Percentiles rank a stretch among this genome's conserved stretches.
Evolutionary conservation across 1,140 invertebrate genomes (phyloP).

Genomic region (Orchesella cincta): DNA sequence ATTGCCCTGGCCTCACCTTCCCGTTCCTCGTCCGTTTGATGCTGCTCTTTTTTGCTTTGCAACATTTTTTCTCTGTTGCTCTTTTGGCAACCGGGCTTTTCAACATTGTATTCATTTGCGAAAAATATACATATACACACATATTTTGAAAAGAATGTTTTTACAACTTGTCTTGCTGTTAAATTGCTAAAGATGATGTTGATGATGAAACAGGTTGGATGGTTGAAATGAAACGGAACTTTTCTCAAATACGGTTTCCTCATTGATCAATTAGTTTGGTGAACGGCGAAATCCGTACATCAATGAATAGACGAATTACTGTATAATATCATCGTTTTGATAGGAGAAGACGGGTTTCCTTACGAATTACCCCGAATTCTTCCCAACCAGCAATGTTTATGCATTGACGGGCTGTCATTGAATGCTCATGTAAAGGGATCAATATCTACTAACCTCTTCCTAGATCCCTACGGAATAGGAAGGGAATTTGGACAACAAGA

Average conservation of each 20-base stretch:
- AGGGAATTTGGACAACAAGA: too few species aligned
- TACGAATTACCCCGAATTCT: too few species aligned
- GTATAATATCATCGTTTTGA: too few species aligned
- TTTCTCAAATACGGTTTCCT: constrained; percentile 10
- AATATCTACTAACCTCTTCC: too few species aligned
- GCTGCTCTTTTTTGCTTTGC: background rate
- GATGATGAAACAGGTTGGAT: constrained; percentile 17
- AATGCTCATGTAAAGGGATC: too few species aligned
- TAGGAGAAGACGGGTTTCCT: too few species aligned
- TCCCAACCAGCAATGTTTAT: too few species aligned
- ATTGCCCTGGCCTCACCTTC: constrained; percentile 13
- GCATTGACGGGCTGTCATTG: too few species aligned
- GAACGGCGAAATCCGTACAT: too few species aligned
- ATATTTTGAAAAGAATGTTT: constrained; percentile 12
- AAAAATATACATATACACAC: background rate
- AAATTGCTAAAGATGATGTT: background rate
- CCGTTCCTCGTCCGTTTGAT: background rate
- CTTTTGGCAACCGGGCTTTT: constrained; percentile 16
- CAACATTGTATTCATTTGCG: background rate
- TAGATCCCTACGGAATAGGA: too few species aligned
- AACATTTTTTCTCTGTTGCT: background rate
- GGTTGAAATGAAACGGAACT: constrained; percentile 22
- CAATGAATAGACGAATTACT: too few species aligned
- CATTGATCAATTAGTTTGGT: constrained; percentile 5
- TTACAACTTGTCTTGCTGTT: background rate